phyloP scores from a whole-genome alignment of 2,888 invertebrate genomes.

The Lamellibrachia columna region DNA sequence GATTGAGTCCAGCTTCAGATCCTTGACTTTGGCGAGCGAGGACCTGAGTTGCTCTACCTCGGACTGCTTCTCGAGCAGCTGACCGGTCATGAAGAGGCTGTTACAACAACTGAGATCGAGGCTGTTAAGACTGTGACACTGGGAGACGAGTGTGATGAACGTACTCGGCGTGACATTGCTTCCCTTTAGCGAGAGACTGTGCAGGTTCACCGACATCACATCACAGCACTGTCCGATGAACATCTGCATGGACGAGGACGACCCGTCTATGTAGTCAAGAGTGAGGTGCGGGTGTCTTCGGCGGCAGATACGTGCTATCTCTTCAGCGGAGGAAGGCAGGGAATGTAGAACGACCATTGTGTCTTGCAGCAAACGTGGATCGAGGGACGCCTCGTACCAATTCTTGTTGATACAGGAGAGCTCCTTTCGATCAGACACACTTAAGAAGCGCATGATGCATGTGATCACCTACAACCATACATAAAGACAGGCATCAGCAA shows the following conservation, averaged over 20 bases:
- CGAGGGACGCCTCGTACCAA: constrained; percentile 77
- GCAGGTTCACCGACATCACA: constrained; percentile 47
- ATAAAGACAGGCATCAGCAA: background rate
- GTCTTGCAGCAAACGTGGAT: constrained; percentile 71
- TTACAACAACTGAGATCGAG: constrained; percentile 75
- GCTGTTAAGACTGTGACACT: constrained; percentile 69
- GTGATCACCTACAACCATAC: constrained; percentile 55
- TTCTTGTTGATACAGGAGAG: constrained; percentile 74
- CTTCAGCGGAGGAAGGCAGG: constrained; percentile 34
- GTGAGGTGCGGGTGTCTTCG: constrained; percentile 49
- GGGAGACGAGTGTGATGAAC: constrained; percentile 52
- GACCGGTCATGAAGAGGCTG: constrained; percentile 79
- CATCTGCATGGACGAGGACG: constrained; percentile 22
- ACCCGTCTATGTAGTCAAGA: constrained; percentile 54
- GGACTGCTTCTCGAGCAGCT: constrained; percentile 73
- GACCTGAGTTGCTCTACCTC: constrained; percentile 61
- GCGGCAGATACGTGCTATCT: background rate
- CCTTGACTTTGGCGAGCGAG: constrained; percentile 67
- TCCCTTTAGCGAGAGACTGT: constrained; percentile 55
- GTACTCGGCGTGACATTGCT: constrained; percentile 57
- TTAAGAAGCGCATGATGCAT: constrained; percentile 58
- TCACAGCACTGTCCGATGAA: constrained; percentile 29
- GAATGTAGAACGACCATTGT: constrained; percentile 68
- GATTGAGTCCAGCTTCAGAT: constrained; percentile 74
- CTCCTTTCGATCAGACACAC: constrained; percentile 74